phyloP scores from a whole-genome alignment of 2,888 invertebrate genomes.

The Catocala nupta region DNA sequence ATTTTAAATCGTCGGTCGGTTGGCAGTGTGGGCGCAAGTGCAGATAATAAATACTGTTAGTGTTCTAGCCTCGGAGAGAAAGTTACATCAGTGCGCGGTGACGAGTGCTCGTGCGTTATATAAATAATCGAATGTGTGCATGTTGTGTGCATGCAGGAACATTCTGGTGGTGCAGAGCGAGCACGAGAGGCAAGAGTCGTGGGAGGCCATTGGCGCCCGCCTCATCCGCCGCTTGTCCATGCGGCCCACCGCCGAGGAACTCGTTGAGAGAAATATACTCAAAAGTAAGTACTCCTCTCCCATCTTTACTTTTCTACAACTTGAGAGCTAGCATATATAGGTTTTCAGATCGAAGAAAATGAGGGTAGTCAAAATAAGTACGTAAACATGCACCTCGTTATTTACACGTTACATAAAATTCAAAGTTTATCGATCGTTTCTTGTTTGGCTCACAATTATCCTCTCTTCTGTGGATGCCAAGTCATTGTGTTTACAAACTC shows the following conservation, averaged over 20 bases:
- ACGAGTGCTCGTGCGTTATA: constrained; percentile 66
- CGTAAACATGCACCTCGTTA: background rate
- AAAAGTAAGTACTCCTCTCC: constrained; percentile 91
- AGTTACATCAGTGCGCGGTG: constrained; percentile 59
- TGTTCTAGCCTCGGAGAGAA: constrained; percentile 52
- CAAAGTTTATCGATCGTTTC: background rate
- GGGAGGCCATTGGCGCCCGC: constrained; percentile 97
- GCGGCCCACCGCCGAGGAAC: constrained; percentile 98
- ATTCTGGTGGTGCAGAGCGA: constrained; percentile 97
- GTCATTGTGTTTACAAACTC: too few relatives aligned
- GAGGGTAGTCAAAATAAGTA: background rate
- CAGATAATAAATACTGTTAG: constrained; percentile 63
- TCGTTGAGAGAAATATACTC: constrained; percentile 99
- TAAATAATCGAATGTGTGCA: constrained; percentile 49
- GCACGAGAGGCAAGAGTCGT: constrained; percentile 96
- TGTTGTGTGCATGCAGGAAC: constrained; percentile 87
- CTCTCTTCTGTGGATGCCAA: too few relatives aligned
- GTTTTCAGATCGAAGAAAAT: too few relatives aligned
- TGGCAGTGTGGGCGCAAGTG: constrained; percentile 63
- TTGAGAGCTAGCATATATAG: too few relatives aligned
- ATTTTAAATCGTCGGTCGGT: constrained; percentile 68
- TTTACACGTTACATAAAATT: background rate
- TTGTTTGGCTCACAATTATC: background rate
- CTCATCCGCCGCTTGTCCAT: constrained; percentile 98
- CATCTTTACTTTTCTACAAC: background rate